Base-by-base conservation (phyloP, 2,797 vertebrate species). In the Coregonus ussuriensis region DNA sequence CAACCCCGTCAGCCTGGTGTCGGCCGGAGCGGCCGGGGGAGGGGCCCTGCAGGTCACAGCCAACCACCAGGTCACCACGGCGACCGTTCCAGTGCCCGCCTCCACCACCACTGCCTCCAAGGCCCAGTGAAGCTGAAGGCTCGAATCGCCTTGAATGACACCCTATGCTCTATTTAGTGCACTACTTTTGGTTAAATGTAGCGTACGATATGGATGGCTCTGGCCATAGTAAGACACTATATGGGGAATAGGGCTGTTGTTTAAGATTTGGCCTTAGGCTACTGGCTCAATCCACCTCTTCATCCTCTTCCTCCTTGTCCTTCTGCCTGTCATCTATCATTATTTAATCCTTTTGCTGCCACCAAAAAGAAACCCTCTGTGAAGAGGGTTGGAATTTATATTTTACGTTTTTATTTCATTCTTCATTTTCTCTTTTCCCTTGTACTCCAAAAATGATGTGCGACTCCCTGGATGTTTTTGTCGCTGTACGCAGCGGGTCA, bases 51-150 rank as follows among this genome's bases (percentile, higher is more conserved):
- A 99, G 25, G 89, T 97, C 92, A 89, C 96, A 76, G 88, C 97
- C 0, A 97, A 99, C 86, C 97, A 97, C 92, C 95, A 96, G 87
- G 95, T 94, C 91, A 95, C 96, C 93, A 93, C 96, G 33, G 95
- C 96, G 37, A 90, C 92, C 11, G 91, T 94, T 86, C 91, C 92
- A 59, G 90, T 94, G 84, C 90, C 97, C 78, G 91, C 96, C 4
- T 95, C 98, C 86, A 97, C 97, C 94, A 97, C 96, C 91, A 96
- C 98, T 79, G 96, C 97, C 95, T 98, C 98, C 92, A 99, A 98
- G 96, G 97, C 98, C 74, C 98, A 99, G 94, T 99, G 96, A 99
- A 91, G 89, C 91, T 47, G 41, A 47, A 47, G 41, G 41, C 41
- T 47, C 41, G 9, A 47, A 47, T 47, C 0, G 9, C 41, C 41